These are phyloP conservation scores for Chaenocephalus aceratus DNA, from an alignment of 2,113 vertebrate genomes.

Conservation along the genomic window DNA sequence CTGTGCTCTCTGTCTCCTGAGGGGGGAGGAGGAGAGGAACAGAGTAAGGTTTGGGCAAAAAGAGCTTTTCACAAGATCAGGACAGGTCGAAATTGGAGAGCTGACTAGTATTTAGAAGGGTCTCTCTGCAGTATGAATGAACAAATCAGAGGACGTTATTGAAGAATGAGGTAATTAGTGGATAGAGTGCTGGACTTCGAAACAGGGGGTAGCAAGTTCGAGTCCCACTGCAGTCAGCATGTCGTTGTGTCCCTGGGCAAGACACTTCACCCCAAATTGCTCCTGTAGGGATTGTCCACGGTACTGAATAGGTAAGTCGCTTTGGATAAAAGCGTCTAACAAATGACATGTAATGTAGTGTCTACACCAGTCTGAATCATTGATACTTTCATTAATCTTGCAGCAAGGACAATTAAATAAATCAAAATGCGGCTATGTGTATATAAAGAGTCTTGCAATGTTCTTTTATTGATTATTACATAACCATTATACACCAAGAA, in stretches of 20 bases:
- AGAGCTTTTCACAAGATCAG: background rate
- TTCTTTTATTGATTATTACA: too few relatives aligned
- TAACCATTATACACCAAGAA: too few relatives aligned
- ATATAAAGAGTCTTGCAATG: background rate
- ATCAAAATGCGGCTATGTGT: background rate
- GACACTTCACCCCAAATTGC: too few relatives aligned
- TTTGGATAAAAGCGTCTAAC: too few relatives aligned
- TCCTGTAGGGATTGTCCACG: too few relatives aligned
- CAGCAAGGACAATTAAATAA: background rate
- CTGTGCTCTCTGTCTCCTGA: conserved; percentile 74
- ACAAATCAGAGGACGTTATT: background rate
- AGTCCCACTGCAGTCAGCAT: too few relatives aligned
- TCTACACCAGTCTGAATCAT: background rate
- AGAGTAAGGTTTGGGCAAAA: background rate
- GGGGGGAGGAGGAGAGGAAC: background rate
- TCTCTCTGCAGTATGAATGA: conserved; percentile 13
- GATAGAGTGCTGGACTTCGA: too few relatives aligned
- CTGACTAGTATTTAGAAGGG: conserved; percentile 15
- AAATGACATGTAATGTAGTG: too few relatives aligned
- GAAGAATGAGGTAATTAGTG: background rate
- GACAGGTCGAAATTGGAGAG: conserved; percentile 7
- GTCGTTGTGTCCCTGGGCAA: too few relatives aligned
- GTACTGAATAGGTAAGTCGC: too few relatives aligned
- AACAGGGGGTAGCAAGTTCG: too few relatives aligned
- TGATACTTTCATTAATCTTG: background rate